phyloP scores from a whole-genome alignment of 2,113 vertebrate species.

The Hippocampus barbouri region DNA sequence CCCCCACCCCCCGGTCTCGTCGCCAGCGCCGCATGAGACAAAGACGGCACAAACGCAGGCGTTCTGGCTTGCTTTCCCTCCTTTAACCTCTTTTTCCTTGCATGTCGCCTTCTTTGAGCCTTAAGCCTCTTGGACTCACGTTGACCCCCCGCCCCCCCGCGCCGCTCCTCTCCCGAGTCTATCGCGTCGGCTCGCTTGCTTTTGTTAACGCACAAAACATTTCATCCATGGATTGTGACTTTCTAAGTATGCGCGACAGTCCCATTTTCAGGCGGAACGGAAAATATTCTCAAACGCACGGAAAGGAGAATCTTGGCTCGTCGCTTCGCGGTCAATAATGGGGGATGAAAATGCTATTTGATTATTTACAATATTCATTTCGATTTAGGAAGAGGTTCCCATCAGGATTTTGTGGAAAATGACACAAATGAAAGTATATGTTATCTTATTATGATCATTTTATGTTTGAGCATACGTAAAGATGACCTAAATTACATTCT shows the following conservation, averaged over 20 bases:
- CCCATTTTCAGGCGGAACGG: background rate
- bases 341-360: background rate
- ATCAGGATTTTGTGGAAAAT: background rate
- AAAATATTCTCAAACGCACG: background rate
- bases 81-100: conserved; percentile 19
- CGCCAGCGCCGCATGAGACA: conserved; percentile 43
- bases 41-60: conserved; percentile 38
- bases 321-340: background rate
- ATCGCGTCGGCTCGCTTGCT: conserved; percentile 3
- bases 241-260: background rate
- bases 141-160: conserved; percentile 33
- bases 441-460: no score
- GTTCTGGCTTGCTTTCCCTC: conserved; percentile 46
- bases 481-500: no score
- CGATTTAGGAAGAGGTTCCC: background rate
- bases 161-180: background rate
- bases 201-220: conserved; percentile 14
- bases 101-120: conserved; percentile 42
- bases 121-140: conserved; percentile 42
- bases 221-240: background rate
- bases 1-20: conserved; percentile 32
- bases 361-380: background rate
- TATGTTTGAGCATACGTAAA: no score
- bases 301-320: no score
- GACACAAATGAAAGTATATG: background rate